phyloP scores from a whole-genome alignment of 2,888 invertebrate species.

The Incurvaria masculella region DNA sequence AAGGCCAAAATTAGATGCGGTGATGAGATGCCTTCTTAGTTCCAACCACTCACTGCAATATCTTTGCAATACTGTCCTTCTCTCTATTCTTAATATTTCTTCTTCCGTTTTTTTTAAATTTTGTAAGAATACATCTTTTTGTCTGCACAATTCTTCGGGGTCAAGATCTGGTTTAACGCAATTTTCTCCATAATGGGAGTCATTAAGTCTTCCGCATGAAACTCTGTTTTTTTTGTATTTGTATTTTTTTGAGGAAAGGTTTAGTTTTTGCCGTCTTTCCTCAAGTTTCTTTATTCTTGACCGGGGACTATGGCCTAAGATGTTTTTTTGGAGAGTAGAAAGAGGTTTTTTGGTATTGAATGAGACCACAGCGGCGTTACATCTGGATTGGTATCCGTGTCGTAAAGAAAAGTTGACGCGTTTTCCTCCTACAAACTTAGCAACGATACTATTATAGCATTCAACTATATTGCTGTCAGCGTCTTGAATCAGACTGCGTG shows the following conservation, averaged over 20 bases:
- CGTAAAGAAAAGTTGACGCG: slow-evolving; percentile 19
- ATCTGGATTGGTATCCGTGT: slow-evolving; percentile 20
- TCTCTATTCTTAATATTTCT: background rate
- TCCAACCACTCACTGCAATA: background rate
- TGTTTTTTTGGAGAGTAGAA: background rate
- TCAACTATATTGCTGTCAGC: slow-evolving; percentile 20
- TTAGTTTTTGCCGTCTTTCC: no score
- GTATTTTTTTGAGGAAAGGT: background rate
- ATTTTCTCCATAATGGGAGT: background rate
- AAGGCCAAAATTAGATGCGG: background rate
- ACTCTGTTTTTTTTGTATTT: background rate
- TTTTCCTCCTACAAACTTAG: slow-evolving; percentile 22
- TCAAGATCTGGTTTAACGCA: background rate
- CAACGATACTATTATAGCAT: slow-evolving; percentile 18
- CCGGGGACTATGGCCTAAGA: background rate
- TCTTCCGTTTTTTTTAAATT: background rate
- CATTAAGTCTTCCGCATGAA: background rate
- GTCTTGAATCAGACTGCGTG: slow-evolving; percentile 13
- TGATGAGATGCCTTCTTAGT: background rate
- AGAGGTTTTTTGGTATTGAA: slow-evolving; percentile 14
- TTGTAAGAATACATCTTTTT: background rate
- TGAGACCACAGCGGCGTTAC: slow-evolving; percentile 18
- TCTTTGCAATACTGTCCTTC: background rate
- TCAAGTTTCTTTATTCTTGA: background rate
- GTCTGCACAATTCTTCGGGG: background rate